These are phyloP conservation scores for Acromyrmex charruanus DNA, from an alignment of 1,140 invertebrate species.

Conservation along the genomic window DNA sequence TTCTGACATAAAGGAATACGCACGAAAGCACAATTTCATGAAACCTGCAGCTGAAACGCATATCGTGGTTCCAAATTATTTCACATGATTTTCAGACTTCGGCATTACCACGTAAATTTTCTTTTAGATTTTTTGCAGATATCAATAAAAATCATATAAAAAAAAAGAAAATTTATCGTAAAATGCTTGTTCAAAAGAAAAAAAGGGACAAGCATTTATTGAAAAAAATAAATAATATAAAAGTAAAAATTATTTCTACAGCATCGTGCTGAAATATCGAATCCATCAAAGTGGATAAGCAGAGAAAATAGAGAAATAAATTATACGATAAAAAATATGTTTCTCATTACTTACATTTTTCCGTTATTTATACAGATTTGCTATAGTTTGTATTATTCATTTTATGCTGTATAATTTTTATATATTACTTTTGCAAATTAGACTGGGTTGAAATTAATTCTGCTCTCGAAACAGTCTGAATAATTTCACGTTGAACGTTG, in stretches of 20 bases:
- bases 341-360: slow-evolving; percentile 13
- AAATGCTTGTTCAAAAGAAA: neutral
- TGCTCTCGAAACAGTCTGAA: neutral
- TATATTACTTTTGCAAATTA: slow-evolving; percentile 14
- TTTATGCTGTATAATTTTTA: slow-evolving; percentile 1
- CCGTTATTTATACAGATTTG: neutral
- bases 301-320: neutral
- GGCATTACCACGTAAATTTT: slow-evolving; percentile 23
- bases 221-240: slow-evolving; percentile 10
- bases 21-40: slow-evolving; percentile 41
- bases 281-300: neutral
- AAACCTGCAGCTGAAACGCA: neutral
- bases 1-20: neutral
- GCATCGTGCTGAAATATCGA: neutral
- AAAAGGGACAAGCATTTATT: neutral
- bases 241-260: neutral
- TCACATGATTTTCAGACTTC: slow-evolving; percentile 13
- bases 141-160: neutral
- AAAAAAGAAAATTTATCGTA: neutral
- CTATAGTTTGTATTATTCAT: neutral
- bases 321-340: neutral
- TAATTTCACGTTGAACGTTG: slow-evolving; percentile 18
- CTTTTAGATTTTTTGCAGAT: neutral
- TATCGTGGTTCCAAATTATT: slow-evolving; percentile 22
- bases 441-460: slow-evolving; percentile 6